These are phyloP conservation scores for Drosophila putrida DNA, from an alignment of 2,888 invertebrate genomes.

Conservation along the genomic window DNA sequence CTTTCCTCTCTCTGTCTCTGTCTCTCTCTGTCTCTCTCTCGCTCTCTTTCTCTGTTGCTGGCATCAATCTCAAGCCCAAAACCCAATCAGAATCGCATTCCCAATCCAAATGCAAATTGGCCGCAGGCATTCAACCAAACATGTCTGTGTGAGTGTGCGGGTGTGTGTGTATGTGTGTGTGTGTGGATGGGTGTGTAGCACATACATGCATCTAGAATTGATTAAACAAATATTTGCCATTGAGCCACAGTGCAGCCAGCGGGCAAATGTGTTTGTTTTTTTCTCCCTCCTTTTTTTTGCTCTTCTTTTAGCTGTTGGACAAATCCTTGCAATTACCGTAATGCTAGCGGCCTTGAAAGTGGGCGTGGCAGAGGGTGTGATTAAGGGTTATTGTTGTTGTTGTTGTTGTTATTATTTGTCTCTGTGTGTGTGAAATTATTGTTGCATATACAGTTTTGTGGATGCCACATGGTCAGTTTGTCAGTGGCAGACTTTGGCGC, in stretches of 20 bases:
- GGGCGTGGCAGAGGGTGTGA: background rate
- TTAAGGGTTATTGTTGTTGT: too few relatives aligned
- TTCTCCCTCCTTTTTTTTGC: background rate
- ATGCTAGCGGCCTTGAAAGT: conserved; percentile 71
- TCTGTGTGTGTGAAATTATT: conserved; percentile 30
- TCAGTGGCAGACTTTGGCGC: conserved; percentile 17
- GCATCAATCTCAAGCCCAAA: conserved; percentile 23
- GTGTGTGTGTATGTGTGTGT: conserved; percentile 15
- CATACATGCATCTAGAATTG: conserved; percentile 57
- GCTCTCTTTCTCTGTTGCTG: background rate
- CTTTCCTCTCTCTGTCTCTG: background rate
- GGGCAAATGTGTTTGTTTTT: conserved; percentile 21
- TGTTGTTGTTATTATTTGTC: conserved; percentile 4
- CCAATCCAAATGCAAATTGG: conserved; percentile 69
- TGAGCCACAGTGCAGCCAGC: conserved; percentile 47
- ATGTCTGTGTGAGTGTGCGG: conserved; percentile 16
- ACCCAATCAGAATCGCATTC: conserved; percentile 52
- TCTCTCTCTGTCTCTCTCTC: background rate
- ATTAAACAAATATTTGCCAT: conserved; percentile 77
- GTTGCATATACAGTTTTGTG: conserved; percentile 51
- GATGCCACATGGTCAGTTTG: conserved; percentile 23
- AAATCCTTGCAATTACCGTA: conserved; percentile 76
- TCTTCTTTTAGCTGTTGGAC: conserved; percentile 28
- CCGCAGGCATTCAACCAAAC: conserved; percentile 67
- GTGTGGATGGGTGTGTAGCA: conserved; percentile 12